Conservation (phyloP, 2,888 invertebrate genomes). For the Galerucella pusilla region DNA sequence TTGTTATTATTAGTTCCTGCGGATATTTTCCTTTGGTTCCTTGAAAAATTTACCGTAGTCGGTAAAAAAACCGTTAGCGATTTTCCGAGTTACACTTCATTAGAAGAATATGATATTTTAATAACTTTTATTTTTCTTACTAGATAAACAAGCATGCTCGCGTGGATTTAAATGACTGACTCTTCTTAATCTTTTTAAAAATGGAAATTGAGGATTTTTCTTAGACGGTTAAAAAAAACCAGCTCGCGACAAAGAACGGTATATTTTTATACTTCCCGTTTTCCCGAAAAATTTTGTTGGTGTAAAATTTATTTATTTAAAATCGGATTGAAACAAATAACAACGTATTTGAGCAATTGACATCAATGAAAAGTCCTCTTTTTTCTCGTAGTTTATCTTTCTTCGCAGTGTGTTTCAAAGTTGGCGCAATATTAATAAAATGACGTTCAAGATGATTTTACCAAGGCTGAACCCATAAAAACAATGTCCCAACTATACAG, state of each 20-base stretch:
- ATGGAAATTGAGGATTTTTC: constrained; percentile 1
- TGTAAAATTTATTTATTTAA: background rate
- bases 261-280: background rate
- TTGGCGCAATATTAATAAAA: no score
- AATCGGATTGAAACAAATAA: background rate
- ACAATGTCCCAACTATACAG: no score
- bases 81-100: constrained; percentile 13
- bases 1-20: constrained; percentile 57
- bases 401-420: no score
- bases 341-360: background rate
- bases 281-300: background rate
- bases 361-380: background rate
- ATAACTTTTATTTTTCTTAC: constrained; percentile 12
- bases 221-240: background rate
- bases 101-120: constrained; percentile 37
- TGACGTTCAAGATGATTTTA: no score
- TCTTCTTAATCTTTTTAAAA: constrained; percentile 14
- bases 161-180: constrained; percentile 41
- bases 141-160: constrained; percentile 24
- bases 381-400: background rate
- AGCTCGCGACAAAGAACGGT: background rate
- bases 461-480: no score
- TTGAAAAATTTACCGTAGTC: constrained; percentile 23
- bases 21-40: constrained; percentile 35
- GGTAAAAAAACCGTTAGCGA: constrained; percentile 22